Base-by-base conservation (phyloP, 2,113 vertebrate species). In the Syrrhaptes paradoxus region DNA sequence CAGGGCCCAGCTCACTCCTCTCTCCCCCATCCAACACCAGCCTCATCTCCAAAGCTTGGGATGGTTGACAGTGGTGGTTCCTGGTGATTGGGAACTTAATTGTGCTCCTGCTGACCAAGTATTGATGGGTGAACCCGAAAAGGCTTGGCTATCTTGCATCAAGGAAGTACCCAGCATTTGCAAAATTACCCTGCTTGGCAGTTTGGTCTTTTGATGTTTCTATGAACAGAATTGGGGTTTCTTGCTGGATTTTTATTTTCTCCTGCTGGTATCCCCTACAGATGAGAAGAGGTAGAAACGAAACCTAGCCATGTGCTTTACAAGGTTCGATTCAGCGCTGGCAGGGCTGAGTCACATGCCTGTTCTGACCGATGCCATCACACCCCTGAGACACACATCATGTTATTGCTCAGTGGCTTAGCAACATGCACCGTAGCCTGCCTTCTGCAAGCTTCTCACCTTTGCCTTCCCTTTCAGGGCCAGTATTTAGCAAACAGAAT, bases 401-500 rank as follows among this genome's bases (percentile, higher is more conserved):
- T 91, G 80, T 96, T 90, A 90, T 68, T 94, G 87, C 85, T 58
- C 72, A 72, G 93, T 95, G 93, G 87, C 91, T 93, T 94, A 96
- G 97, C 84, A 96, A 89, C 96, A 66, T 87, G 71, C 51, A 68
- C 68, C 32, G 1, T 38, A 67, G 49, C 81, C 70, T 94, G 89
- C n/a, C 86, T 96, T 81, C 90, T 86, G 67, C 2, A 15, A 95
- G 85, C 78, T 72, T 75, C 90, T 97, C 70, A 79, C 89, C 95
- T 92, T 96, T 89, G 94, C 87, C 93, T 96, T 79, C 43, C 72
- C 90, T 93, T 87, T 90, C 67, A 75, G 88, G 84, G 92, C 84
- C 88, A 96, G 87, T 96, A 97, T 97, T 97, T 97, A 96, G 77
- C 93, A 96, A 96, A 95, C 86, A 93, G 52, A 94, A 59, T 91